Evolutionary conservation across 92 coral and sea anemone species (phyloP), one percentile per base, ranked within the genome.

Genomic region (Galaxea fascicularis): DNA sequence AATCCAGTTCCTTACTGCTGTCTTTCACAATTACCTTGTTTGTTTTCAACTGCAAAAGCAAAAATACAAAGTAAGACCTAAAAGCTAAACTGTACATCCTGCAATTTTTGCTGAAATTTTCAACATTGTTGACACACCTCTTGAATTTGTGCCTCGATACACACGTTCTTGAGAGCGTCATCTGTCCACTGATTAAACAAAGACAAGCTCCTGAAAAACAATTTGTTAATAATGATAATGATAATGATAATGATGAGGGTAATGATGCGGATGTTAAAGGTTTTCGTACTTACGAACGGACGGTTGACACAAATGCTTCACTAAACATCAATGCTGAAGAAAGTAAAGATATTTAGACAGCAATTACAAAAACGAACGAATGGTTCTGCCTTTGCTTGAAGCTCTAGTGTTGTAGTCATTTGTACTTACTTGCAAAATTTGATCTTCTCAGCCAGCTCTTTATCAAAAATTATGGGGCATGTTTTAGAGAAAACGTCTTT

Each of bases 81-180:
- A 56, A 15, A 8, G 21, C 21, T 56, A 24, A 56, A 56, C 22
- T 17, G 62, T 15, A 56, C 22, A 56, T 35, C 41, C 41, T 35
- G 41, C 41, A 35, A 35, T 35, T 35, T 35, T 6, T 35, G 41
- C 41, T 6, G 41, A 35, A 35, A 35, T 35, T 18, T 57, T 57
- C 20, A 11, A 5, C 30, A 8, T 0, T 25, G 8, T 4, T 10
- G 4, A 57, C 92, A 62, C 65, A 97, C 99, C 95, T 94, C 98
- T 63, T 94, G 93, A 59, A 97, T 88, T 79, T 97, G 98, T 20
- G 99, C 95, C 86, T 97, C 98, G 53, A 89, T 92, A 68, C 99
- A 97, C 67, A 95, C 92, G 75, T 93, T 95, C 71, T 86, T 88
- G 5, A 97, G 90, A 26, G 94, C 91, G 22, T 89, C 98, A 41